Percentiles rank a stretch among this genome's conserved stretches.
phyloP scores from a whole-genome alignment of 2,113 vertebrate genomes.

The Pyxicephalus adspersus region DNA sequence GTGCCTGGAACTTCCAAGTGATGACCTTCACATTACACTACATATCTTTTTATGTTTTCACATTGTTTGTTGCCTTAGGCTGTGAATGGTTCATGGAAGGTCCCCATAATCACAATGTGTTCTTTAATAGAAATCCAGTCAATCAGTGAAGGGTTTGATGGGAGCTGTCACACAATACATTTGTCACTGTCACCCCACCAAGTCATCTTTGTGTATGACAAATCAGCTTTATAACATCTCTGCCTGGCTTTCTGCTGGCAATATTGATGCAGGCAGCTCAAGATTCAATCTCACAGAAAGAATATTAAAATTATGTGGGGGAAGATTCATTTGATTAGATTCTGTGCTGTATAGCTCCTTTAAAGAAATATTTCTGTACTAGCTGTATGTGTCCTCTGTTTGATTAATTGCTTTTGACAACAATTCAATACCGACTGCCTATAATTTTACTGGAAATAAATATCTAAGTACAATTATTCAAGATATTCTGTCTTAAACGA shows the following conservation, averaged over 20 bases:
- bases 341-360: background rate
- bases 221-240: background rate
- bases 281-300: constrained; percentile 19
- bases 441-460: background rate
- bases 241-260: background rate
- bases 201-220: background rate
- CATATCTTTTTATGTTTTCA: too few relatives aligned
- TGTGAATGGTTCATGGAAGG: too few relatives aligned
- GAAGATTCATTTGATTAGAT: constrained; percentile 19
- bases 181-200: background rate
- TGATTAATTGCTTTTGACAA: background rate
- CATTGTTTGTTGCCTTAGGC: too few relatives aligned
- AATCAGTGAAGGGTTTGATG: background rate
- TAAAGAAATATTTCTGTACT: background rate
- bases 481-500: too few relatives aligned
- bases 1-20: too few relatives aligned
- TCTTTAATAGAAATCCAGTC: too few relatives aligned
- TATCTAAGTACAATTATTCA: background rate
- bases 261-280: constrained; percentile 11
- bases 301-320: constrained; percentile 14
- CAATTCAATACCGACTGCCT: background rate
- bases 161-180: background rate
- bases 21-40: too few relatives aligned
- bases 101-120: too few relatives aligned
- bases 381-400: background rate